phyloP scores from a whole-genome alignment of 1,140 invertebrate genomes.

The Planococcus citri region DNA sequence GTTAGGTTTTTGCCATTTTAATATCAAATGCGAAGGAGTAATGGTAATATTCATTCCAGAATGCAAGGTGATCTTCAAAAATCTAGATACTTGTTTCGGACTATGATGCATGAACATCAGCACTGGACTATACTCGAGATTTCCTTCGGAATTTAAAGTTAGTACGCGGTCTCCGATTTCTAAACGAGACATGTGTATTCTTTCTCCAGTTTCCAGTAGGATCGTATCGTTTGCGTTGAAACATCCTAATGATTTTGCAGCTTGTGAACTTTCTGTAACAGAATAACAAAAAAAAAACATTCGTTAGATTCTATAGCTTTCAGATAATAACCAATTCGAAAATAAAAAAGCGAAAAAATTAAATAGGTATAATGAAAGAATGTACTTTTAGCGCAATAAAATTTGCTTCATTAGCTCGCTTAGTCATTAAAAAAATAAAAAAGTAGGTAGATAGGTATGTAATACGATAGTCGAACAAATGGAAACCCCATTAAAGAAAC shows the following conservation, averaged over 20 bases:
- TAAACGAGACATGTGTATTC: conserved; percentile 47
- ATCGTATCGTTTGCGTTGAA: conserved; percentile 55
- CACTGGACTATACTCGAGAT: conserved; percentile 69
- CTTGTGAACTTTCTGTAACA: conserved; percentile 79
- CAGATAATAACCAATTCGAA: neutral
- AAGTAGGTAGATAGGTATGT: no score
- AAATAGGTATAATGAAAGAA: no score
- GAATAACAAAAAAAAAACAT: conserved; percentile 27
- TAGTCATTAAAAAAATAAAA: no score
- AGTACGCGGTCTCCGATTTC: conserved; percentile 65
- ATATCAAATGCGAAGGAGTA: conserved; percentile 73
- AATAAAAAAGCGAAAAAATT: no score
- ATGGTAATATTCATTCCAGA: conserved; percentile 56
- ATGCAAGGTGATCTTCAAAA: conserved; percentile 55
- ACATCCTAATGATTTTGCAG: conserved; percentile 64
- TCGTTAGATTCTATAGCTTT: neutral
- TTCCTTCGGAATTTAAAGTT: conserved; percentile 50
- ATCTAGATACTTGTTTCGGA: conserved; percentile 48
- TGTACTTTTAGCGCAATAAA: no score
- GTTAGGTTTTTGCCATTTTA: conserved; percentile 27
- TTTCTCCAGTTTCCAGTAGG: conserved; percentile 39
- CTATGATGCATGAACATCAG: conserved; percentile 78
- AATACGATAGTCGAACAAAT: no score
- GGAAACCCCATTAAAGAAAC: no score
- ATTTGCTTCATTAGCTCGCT: no score